Base-by-base conservation (phyloP, 2,888 invertebrate genomes). In the Rutpela maculata region DNA sequence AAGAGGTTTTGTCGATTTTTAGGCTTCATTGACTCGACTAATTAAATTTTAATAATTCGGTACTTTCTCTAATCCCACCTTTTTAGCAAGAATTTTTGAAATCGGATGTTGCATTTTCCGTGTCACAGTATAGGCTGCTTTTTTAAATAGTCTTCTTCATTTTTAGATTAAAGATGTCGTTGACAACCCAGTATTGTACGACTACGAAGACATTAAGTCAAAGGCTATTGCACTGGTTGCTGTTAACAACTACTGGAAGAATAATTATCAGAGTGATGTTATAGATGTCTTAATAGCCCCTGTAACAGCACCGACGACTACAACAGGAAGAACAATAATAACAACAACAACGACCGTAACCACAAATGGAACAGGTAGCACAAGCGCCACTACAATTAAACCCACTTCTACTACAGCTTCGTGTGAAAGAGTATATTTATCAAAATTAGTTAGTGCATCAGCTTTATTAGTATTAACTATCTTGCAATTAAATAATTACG, bases 171-270 rank as follows among this genome's bases (percentile, higher is more conserved):
- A 19, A 59, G 19, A 22, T 19, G 7, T 59, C 9, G 11, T 59
- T 7, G 18, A 15, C 12, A 19, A 56, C n/a, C 1, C 17, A 17
- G 26, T 31, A 11, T 22, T 67, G 17, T 7, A 67, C 17, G 31
- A 56, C 26, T 56, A 67, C 26, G 67, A 22, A 7, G 31, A 56
- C 6, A 17, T 67, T 0, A 22, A 26, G 15, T 55, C 56, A 31
- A 55, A 26, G 12, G 56, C 56, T 17, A 67, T 22, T 1, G 26
- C 15, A 6, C 55, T 56, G n/a, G 67, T 26, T 10, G n/a, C 67
- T 26, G 66, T 66, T 3, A 66, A 66, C 19, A 66, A 66, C 43
- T 66, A 50, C 15, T 66, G 66, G 66, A 15, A 11, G 11, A 19
- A 59, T 19, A 4, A 59, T 59, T 65, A 63, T n/a, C 55, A 70